These are phyloP conservation scores for Taenaris catops DNA, from an alignment of 2,888 invertebrate species.

Conservation along the genomic window DNA sequence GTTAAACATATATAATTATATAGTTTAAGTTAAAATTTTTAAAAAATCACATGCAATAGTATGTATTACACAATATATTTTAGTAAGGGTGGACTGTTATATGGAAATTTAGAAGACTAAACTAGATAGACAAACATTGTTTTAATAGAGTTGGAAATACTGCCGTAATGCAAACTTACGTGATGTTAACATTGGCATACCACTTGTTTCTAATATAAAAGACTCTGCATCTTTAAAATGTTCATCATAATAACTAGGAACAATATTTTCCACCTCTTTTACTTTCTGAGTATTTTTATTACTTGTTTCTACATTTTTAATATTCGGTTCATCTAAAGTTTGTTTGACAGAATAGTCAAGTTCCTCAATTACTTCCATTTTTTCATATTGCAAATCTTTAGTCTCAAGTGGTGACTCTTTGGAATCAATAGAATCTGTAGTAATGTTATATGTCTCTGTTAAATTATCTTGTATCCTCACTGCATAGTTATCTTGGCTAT, in stretches of 20 bases:
- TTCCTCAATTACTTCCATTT: constrained; percentile 40
- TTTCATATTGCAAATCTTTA: constrained; percentile 36
- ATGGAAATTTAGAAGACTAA: too few relatives aligned
- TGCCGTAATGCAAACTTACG: too few relatives aligned
- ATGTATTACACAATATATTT: too few relatives aligned
- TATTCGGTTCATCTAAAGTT: constrained; percentile 27
- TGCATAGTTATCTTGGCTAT: constrained; percentile 44
- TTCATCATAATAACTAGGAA: constrained; percentile 79
- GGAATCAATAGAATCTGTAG: constrained; percentile 23
- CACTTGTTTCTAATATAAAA: constrained; percentile 85
- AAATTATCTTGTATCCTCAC: constrained; percentile 26
- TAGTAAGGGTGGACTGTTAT: too few relatives aligned
- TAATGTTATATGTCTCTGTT: constrained; percentile 22
- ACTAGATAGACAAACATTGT: too few relatives aligned
- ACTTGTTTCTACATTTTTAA: constrained; percentile 33
- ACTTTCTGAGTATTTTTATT: constrained; percentile 46
- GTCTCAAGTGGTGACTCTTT: constrained; percentile 24
- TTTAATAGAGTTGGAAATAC: too few relatives aligned
- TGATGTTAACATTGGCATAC: constrained; percentile 56
- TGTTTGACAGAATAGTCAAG: constrained; percentile 34
- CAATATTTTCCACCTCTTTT: constrained; percentile 41
- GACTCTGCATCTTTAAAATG: constrained; percentile 89
- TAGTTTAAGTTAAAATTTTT: too few relatives aligned
- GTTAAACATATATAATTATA: constrained; percentile 3
- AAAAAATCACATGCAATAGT: too few relatives aligned